A percentile compares a stretch with the other conserved stretches of the same genome.
phyloP scores from a whole-genome alignment of 2,113 vertebrate genomes.

The Sceloporus tristichus region DNA sequence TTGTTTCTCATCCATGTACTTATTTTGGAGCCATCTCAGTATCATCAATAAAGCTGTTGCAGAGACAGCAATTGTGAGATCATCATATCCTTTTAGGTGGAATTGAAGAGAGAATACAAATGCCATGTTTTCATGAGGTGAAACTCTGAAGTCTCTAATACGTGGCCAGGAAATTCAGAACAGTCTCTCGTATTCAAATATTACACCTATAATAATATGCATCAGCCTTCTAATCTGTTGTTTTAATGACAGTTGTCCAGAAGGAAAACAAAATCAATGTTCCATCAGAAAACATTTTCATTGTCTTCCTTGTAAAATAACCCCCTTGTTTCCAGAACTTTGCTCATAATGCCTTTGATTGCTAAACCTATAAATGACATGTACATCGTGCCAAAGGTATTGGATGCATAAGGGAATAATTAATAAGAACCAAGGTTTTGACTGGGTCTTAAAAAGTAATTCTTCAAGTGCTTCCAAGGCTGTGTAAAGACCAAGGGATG shows the following conservation, averaged over 20 bases:
- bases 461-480: not conserved
- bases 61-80: not conserved
- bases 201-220: slow-evolving; percentile 22
- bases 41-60: not conserved
- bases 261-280: not conserved
- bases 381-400: slow-evolving; percentile 2
- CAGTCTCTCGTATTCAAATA: not conserved
- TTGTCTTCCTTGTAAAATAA: not conserved
- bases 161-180: slow-evolving; percentile 16
- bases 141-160: slow-evolving; percentile 20
- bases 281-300: not conserved
- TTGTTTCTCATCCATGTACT: not conserved
- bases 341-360: not conserved
- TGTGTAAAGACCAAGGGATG: not conserved
- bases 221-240: slow-evolving; percentile 9
- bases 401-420: not conserved
- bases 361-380: not conserved
- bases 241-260: slow-evolving; percentile 23
- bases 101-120: slow-evolving; percentile 15
- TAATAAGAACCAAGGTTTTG: not conserved
- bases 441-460: not conserved
- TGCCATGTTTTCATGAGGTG: not conserved
- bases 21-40: not conserved
- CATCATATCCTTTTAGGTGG: not conserved
- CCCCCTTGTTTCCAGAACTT: slow-evolving; percentile 10